These are phyloP conservation scores for Lasiurus cinereus DNA, from an alignment of 2,113 vertebrate genomes.

Conservation along the genomic window DNA sequence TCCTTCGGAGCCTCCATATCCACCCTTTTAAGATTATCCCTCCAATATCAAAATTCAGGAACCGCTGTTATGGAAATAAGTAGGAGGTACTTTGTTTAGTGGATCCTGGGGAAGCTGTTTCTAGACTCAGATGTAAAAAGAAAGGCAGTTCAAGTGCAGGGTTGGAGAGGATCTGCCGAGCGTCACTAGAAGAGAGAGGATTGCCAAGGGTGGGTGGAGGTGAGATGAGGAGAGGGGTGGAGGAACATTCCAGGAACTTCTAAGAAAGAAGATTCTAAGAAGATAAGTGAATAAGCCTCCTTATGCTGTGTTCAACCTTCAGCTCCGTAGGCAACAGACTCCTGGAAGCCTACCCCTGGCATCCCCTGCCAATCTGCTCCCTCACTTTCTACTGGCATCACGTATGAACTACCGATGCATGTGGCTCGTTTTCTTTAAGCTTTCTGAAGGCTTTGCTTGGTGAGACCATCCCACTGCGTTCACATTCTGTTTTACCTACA, in stretches of 20 bases:
- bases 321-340: not conserved
- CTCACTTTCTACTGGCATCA: not conserved
- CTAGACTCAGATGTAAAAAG: not conserved
- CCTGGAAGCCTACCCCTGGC: not conserved
- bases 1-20: not conserved
- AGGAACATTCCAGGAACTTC: not conserved
- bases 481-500: slow-evolving; percentile 76
- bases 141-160: not conserved
- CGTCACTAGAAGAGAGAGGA: slow-evolving; percentile 2
- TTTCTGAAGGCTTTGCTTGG: slow-evolving; percentile 5
- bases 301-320: slow-evolving; percentile 12
- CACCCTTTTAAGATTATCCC: not conserved
- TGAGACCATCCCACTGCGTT: slow-evolving; percentile 69
- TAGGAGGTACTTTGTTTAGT: not conserved
- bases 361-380: not conserved
- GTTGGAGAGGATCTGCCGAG: not conserved
- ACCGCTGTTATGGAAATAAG: not conserved
- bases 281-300: not conserved
- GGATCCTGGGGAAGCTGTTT: not conserved
- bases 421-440: slow-evolving; percentile 66
- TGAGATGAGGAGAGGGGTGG: not conserved
- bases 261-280: slow-evolving; percentile 12
- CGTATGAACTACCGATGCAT: not conserved
- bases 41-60: not conserved
- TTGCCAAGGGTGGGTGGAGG: not conserved